phyloP scores from a whole-genome alignment of 2,113 vertebrate species.

The Cephalopterus ornatus region DNA sequence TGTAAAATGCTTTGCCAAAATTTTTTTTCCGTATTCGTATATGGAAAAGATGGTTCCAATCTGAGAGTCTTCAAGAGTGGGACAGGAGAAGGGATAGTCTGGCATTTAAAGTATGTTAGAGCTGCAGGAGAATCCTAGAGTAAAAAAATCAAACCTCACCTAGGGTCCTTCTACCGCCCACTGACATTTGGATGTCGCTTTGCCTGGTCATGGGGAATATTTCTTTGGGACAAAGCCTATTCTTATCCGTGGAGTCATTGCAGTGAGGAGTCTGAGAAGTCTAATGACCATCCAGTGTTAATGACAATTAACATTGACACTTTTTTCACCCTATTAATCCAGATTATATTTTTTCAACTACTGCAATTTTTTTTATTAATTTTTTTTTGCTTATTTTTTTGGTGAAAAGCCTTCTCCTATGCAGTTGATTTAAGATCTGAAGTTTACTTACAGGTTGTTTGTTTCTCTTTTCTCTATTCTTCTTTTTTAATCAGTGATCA shows the following conservation, averaged over 20 bases:
- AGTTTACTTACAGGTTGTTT: background rate
- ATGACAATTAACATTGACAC: rapidly evolving
- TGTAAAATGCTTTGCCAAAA: background rate
- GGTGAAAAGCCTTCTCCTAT: background rate
- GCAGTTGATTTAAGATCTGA: background rate
- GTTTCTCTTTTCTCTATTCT: background rate
- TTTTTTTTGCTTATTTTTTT: background rate
- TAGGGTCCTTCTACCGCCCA: background rate
- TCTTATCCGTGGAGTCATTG: background rate
- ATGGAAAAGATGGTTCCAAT: background rate
- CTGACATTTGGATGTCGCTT: background rate
- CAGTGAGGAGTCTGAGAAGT: background rate
- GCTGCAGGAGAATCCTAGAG: background rate
- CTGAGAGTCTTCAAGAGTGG: background rate
- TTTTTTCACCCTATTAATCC: background rate
- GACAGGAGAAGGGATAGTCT: background rate
- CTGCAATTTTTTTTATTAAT: background rate
- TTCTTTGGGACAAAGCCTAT: background rate
- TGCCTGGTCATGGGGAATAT: background rate
- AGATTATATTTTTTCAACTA: background rate
- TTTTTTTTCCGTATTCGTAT: background rate
- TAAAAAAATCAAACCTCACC: background rate
- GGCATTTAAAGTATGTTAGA: background rate
- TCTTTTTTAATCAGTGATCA: background rate
- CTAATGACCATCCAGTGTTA: background rate